Evolutionary conservation across 2,888 invertebrate genomes (phyloP).

Genomic region (Oscheius sp.): DNA sequence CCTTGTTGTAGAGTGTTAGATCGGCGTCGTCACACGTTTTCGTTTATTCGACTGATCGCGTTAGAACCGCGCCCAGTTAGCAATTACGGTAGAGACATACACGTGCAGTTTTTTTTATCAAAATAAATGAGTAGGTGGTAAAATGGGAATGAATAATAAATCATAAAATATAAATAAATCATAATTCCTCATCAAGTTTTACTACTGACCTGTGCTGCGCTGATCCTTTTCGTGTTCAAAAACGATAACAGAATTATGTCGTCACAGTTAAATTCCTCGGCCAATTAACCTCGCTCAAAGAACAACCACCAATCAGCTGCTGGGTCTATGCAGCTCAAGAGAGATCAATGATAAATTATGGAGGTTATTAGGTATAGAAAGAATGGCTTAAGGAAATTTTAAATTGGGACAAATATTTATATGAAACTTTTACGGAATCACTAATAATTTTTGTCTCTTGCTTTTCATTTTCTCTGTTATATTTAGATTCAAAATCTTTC

Average conservation of each 20-base stretch:
- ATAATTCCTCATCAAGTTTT: not conserved
- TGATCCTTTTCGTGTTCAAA: conserved; percentile 19
- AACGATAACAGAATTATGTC: conserved; percentile 27
- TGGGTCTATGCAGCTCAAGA: too few relatives aligned
- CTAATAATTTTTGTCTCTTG: too few relatives aligned
- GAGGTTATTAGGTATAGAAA: too few relatives aligned
- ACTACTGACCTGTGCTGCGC: not conserved
- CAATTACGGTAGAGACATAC: conserved; percentile 23
- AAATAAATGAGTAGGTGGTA: not conserved
- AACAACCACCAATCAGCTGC: too few relatives aligned
- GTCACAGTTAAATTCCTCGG: conserved; percentile 26
- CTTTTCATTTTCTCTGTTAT: too few relatives aligned
- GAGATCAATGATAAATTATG: too few relatives aligned
- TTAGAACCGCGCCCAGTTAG: conserved; percentile 27
- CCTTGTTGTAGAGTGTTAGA: conserved; percentile 27
- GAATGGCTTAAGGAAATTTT: too few relatives aligned
- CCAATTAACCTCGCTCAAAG: conserved; percentile 24
- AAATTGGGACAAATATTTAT: too few relatives aligned
- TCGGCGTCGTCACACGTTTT: conserved; percentile 28
- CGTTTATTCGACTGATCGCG: conserved; percentile 28
- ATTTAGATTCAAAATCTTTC: too few relatives aligned
- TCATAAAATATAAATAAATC: too few relatives aligned
- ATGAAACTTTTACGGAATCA: too few relatives aligned
- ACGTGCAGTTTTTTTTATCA: conserved; percentile 9
- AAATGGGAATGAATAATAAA: not conserved